A percentile compares a stretch with the other conserved stretches of the same genome.
Conservation (phyloP, 2,888 invertebrate species). For the Lacanobia oleracea region DNA sequence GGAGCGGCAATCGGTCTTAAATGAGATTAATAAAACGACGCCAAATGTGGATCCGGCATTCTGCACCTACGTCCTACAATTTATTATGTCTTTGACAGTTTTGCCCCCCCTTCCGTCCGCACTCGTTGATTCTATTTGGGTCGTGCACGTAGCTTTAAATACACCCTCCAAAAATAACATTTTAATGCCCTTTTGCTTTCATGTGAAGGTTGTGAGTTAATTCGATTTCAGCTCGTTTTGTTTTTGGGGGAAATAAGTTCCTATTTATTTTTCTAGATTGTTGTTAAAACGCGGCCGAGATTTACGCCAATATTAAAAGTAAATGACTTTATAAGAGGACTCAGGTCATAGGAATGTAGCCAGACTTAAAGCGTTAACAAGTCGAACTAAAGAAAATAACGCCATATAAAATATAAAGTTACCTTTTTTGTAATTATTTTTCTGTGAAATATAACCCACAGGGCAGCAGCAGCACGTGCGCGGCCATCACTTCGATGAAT, state of each 20-base stretch:
- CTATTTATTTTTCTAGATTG: background rate
- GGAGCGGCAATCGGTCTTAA: conserved; percentile 76
- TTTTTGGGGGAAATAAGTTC: conserved; percentile 18
- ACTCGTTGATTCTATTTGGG: conserved; percentile 27
- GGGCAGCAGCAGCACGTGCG: background rate
- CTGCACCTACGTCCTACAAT: conserved; percentile 56
- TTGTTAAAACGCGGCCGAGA: background rate
- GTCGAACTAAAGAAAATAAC: background rate
- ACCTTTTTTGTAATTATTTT: conserved; percentile 11
- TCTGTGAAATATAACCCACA: conserved; percentile 21
- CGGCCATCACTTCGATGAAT: conserved; percentile 35
- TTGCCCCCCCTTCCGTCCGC: background rate
- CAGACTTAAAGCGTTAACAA: background rate
- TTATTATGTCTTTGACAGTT: conserved; percentile 48
- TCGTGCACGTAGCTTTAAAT: conserved; percentile 24
- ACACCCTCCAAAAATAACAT: conserved; percentile 22
- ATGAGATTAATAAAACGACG: conserved; percentile 78
- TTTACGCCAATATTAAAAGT: background rate
- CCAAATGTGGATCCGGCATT: conserved; percentile 67
- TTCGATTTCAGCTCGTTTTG: conserved; percentile 13
- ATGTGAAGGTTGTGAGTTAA: conserved; percentile 3
- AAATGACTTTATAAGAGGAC: background rate
- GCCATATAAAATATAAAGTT: background rate
- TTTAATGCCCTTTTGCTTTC: conserved; percentile 19
- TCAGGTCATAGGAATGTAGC: too few relatives aligned